Base-by-base conservation (phyloP, 1,140 invertebrate species). In the Eulimnadia texana region DNA sequence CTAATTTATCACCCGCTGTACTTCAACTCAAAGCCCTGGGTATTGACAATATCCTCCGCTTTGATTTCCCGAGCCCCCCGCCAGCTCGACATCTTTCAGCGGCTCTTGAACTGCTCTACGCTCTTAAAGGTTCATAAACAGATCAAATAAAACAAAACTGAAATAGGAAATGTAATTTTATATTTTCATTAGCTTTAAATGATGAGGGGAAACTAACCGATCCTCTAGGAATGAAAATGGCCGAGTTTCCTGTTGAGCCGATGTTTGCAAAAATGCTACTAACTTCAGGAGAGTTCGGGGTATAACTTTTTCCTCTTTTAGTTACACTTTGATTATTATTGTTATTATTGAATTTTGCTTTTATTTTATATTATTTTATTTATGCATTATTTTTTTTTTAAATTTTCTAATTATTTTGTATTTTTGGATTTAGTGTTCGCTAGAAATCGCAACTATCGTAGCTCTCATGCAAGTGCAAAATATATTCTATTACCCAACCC, bases 1-100 rank as follows among this genome's bases (percentile, higher is more conserved):
- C 83, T 53, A 90, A 95, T 70, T 74, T 99, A 53, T 84, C 89
- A 9, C 79, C 82, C 1, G 84, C 88, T 2, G 79, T 99, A 50
- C 72, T 99, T 1, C 92, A 95, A 71, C 70, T 99, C 9, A 98
- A 98, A 77, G 92, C 94, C 2, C 72, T 99, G 0, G 95, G 95
- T 0, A 93, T 99, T 57, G 82, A 88, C 61, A 98, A 98, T 71
- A 79, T 91, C 27, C 69, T 90, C 9, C 77, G 85, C 65, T 92
- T 93, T 69, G 82, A 85, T 67, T 90, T 92, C 70, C 86, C 88
- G 0, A 87, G 84, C 0, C 83, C 90, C 0, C 95, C 94, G 0
- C 92, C 94, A 0, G 86, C 91, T 2, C 83, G 86, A 69, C 89
- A 90, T 74, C 76, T 98, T n/a, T 74, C 93, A 0, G 75, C 83